These are phyloP conservation scores for Drosophila pandora DNA, from an alignment of 1,140 invertebrate species.

Conservation along the genomic window DNA sequence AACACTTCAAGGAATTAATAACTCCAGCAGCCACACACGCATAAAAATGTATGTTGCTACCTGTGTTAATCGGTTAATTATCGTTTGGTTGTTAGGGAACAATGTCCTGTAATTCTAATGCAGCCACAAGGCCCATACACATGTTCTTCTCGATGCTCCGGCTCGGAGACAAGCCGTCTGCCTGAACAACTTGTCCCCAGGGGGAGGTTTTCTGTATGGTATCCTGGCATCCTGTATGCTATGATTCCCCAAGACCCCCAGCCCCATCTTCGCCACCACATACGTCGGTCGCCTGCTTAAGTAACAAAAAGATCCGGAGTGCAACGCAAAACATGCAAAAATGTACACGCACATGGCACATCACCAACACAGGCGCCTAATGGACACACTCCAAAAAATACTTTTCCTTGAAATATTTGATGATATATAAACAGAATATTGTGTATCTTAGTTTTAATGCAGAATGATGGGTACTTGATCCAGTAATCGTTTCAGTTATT, in stretches of 20 bases:
- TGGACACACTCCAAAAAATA: not conserved
- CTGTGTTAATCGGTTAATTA: not conserved
- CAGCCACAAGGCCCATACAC: too few species aligned
- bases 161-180: constrained; percentile 3
- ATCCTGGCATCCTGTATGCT: not conserved
- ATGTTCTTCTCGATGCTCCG: too few species aligned
- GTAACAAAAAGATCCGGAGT: constrained; percentile 42
- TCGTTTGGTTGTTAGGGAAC: not conserved
- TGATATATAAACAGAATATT: too few species aligned
- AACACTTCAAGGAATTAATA: not conserved
- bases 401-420: too few species aligned
- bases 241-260: too few species aligned
- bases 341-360: constrained; percentile 28
- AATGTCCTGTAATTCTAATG: not conserved
- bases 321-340: constrained; percentile 63
- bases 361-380: constrained; percentile 1
- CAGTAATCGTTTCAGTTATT: too few species aligned
- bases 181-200: constrained; percentile 13
- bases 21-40: not conserved
- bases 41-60: not conserved
- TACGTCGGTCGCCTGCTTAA: constrained; percentile 19
- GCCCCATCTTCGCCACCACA: not conserved
- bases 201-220: constrained; percentile 14
- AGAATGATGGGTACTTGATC: too few species aligned
- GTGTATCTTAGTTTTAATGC: too few species aligned